Evolutionary conservation across 2,888 invertebrate genomes (phyloP).

Genomic region (Schizotus pectinicornis): DNA sequence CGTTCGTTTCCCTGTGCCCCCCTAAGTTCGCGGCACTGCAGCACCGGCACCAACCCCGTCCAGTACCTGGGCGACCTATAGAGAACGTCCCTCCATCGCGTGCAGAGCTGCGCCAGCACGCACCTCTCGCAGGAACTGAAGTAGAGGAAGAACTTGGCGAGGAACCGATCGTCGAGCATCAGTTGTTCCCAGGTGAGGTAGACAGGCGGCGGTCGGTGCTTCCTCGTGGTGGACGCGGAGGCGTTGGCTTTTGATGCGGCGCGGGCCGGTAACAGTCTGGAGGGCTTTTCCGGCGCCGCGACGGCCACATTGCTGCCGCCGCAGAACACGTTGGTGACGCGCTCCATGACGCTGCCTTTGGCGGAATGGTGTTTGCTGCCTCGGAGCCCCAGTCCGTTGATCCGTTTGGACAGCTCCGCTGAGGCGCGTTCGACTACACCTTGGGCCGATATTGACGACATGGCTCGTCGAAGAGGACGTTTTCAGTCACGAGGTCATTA

Average conservation of each 20-base stretch:
- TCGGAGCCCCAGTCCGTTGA: slow-evolving; percentile 73
- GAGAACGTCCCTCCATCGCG: slow-evolving; percentile 85
- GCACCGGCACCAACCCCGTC: slow-evolving; percentile 82
- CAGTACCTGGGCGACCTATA: slow-evolving; percentile 79
- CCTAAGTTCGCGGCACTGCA: slow-evolving; percentile 84
- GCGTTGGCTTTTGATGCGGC: slow-evolving; percentile 28
- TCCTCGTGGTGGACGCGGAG: slow-evolving; percentile 31
- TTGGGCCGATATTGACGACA: slow-evolving; percentile 87
- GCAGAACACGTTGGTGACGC: slow-evolving; percentile 85
- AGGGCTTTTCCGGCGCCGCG: slow-evolving; percentile 61
- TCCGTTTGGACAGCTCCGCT: slow-evolving; percentile 87
- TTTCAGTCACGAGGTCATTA: slow-evolving; percentile 31
- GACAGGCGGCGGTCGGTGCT: slow-evolving; percentile 49
- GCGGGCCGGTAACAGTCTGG: slow-evolving; percentile 54
- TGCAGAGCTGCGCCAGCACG: slow-evolving; percentile 82
- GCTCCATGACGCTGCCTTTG: slow-evolving; percentile 78
- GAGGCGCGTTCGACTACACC: slow-evolving; percentile 92
- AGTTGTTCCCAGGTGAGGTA: slow-evolving; percentile 76
- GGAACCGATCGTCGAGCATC: slow-evolving; percentile 83
- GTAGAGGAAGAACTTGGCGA: slow-evolving; percentile 83
- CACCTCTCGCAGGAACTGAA: slow-evolving; percentile 76
- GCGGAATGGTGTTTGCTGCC: slow-evolving; percentile 56
- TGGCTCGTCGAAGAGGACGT: slow-evolving; percentile 45
- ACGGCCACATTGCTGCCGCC: slow-evolving; percentile 56
- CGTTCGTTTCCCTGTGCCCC: slow-evolving; percentile 64